A percentile compares a stretch with the other conserved stretches of the same genome.
Conservation (phyloP, 2,113 vertebrate genomes). For the Bufo gargarizans region DNA sequence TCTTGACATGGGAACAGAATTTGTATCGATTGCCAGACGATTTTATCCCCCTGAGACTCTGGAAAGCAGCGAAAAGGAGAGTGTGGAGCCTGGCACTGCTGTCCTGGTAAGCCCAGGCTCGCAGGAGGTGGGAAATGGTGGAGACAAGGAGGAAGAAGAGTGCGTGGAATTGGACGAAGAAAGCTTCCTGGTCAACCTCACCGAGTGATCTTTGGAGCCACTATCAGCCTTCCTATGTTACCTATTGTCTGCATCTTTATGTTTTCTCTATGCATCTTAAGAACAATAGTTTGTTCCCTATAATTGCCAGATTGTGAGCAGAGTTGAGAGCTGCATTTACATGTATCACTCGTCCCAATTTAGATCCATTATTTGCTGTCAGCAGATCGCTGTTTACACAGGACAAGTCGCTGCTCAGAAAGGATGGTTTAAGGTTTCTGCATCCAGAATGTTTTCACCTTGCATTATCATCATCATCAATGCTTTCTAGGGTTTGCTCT, state of each 20-base stretch:
- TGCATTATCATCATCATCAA: too few species aligned
- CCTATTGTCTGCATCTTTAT: background rate
- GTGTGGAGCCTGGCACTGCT: constrained; percentile 61
- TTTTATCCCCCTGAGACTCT: constrained; percentile 74
- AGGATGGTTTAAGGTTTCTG: too few species aligned
- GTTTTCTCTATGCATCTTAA: background rate
- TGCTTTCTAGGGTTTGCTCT: too few species aligned
- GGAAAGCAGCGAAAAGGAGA: constrained; percentile 69
- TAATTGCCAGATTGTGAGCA: too few species aligned
- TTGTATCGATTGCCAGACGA: constrained; percentile 75
- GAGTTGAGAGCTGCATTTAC: too few species aligned
- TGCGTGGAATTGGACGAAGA: constrained; percentile 59
- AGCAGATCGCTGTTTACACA: too few species aligned
- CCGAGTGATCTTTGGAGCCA: background rate
- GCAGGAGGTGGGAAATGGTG: constrained; percentile 61
- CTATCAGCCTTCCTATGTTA: background rate
- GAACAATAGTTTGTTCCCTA: too few species aligned
- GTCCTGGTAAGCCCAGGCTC: constrained; percentile 72
- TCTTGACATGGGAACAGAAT: constrained; percentile 80
- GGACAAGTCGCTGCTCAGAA: too few species aligned
- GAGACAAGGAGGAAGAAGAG: constrained; percentile 65
- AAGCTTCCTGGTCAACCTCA: constrained; percentile 57
- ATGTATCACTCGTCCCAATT: too few species aligned
- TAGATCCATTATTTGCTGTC: too few species aligned
- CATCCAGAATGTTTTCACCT: too few species aligned